phyloP scores from a whole-genome alignment of 2,113 vertebrate species.

The Promerops cafer region DNA sequence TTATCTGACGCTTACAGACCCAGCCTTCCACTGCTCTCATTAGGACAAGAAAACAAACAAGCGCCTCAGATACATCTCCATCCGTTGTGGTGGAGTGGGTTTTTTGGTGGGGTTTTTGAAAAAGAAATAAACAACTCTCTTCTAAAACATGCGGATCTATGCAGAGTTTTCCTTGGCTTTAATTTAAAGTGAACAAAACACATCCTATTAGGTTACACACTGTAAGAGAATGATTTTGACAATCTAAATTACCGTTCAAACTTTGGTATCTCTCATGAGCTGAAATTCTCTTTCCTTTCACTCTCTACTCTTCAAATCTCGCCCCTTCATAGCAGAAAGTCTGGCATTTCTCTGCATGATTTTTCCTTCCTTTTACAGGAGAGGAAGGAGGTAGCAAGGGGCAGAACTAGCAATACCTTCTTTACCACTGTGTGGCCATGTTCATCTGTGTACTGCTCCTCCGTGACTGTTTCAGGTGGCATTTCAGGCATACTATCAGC shows the following conservation, averaged over 20 bases:
- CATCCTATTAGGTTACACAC: background rate
- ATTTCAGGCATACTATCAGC: slow-evolving; percentile 87
- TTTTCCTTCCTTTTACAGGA: background rate
- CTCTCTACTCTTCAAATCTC: background rate
- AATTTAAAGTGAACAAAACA: background rate
- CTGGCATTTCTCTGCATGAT: background rate
- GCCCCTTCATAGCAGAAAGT: background rate
- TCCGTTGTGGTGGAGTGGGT: too few relatives aligned
- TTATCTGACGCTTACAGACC: background rate
- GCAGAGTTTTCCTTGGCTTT: background rate
- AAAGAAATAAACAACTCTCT: background rate
- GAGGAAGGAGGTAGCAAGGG: background rate
- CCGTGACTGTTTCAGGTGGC: slow-evolving; percentile 84
- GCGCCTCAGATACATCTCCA: background rate
- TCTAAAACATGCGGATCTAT: background rate
- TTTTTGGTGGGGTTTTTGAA: background rate
- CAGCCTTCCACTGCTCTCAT: background rate
- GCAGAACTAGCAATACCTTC: slow-evolving; percentile 75
- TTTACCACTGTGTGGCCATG: slow-evolving; percentile 89
- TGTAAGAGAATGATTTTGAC: background rate
- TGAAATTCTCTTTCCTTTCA: background rate
- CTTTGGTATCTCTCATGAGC: background rate
- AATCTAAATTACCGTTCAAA: background rate
- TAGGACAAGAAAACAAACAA: background rate
- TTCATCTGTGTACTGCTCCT: slow-evolving; percentile 90